A percentile compares a stretch with the other conserved stretches of the same genome.
phyloP scores from a whole-genome alignment of 2,888 invertebrate species.

The Hymenopus coronatus region DNA sequence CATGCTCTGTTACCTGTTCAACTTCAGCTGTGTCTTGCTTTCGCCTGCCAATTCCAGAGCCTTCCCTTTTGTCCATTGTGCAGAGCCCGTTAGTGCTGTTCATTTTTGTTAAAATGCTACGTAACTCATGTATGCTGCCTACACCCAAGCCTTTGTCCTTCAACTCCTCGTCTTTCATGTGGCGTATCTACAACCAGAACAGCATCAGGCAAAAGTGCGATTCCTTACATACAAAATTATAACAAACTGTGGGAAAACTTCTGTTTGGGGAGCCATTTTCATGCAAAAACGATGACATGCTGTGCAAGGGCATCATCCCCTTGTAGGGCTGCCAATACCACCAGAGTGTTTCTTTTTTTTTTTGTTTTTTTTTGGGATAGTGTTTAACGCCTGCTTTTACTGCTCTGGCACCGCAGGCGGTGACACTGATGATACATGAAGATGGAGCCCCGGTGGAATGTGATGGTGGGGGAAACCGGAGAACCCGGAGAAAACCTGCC shows the following conservation, averaged over 20 bases:
- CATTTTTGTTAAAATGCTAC: conserved; percentile 54
- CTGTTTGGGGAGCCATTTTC: too few species aligned
- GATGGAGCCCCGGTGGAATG: too few species aligned
- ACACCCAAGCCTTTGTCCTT: conserved; percentile 54
- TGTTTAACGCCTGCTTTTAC: too few species aligned
- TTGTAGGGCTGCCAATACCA: too few species aligned
- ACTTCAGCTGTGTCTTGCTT: neutral
- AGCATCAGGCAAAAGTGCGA: neutral
- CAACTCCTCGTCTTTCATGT: conserved; percentile 62
- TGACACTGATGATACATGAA: too few species aligned
- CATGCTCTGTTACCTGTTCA: neutral
- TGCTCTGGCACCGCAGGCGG: too few species aligned
- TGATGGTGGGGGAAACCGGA: too few species aligned
- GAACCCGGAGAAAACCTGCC: too few species aligned
- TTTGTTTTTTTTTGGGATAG: too few species aligned
- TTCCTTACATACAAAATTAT: neutral
- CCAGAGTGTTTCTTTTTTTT: too few species aligned
- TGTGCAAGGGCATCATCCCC: too few species aligned
- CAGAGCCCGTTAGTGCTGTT: conserved; percentile 30
- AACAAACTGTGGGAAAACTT: neutral
- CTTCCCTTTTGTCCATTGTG: conserved; percentile 23
- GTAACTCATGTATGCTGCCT: conserved; percentile 54
- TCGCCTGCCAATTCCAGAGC: neutral
- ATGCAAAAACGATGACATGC: too few species aligned
- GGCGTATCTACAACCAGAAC: conserved; percentile 53